Conservation (phyloP, 1,140 invertebrate genomes). For the Cardiocondyla obscurior region DNA sequence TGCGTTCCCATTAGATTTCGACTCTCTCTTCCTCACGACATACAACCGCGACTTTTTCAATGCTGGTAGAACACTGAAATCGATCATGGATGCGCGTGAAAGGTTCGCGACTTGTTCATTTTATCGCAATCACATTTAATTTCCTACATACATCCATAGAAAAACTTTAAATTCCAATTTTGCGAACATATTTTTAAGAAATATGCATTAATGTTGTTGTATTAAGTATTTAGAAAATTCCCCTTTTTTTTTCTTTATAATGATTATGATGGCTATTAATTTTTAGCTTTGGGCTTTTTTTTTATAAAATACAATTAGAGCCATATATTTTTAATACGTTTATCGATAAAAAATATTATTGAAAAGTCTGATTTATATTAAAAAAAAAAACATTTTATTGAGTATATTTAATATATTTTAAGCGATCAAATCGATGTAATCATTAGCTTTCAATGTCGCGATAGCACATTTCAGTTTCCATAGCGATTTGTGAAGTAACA, state of each 20-base stretch:
- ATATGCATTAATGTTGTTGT: too few species aligned
- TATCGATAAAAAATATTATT: too few species aligned
- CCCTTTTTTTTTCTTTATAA: too few species aligned
- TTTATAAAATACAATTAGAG: too few species aligned
- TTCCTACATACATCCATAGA: neutral
- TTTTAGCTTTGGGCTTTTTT: too few species aligned
- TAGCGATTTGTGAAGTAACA: slow-evolving; percentile 32
- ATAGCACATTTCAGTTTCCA: slow-evolving; percentile 35
- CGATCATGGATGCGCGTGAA: neutral
- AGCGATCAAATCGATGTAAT: neutral
- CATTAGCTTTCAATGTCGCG: slow-evolving; percentile 25
- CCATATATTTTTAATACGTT: too few species aligned
- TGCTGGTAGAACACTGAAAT: neutral
- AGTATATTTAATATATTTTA: neutral
- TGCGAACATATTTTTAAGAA: neutral
- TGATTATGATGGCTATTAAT: too few species aligned
- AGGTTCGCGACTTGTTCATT: neutral
- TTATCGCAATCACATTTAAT: neutral
- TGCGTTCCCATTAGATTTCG: slow-evolving; percentile 31
- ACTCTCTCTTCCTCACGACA: neutral
- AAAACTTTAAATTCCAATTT: neutral
- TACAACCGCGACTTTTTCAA: neutral
- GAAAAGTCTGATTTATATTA: too few species aligned
- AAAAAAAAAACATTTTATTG: too few species aligned
- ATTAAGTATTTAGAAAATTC: too few species aligned